Base-by-base conservation (phyloP, 2,797 vertebrate species). In the Apodemus agrarius region DNA sequence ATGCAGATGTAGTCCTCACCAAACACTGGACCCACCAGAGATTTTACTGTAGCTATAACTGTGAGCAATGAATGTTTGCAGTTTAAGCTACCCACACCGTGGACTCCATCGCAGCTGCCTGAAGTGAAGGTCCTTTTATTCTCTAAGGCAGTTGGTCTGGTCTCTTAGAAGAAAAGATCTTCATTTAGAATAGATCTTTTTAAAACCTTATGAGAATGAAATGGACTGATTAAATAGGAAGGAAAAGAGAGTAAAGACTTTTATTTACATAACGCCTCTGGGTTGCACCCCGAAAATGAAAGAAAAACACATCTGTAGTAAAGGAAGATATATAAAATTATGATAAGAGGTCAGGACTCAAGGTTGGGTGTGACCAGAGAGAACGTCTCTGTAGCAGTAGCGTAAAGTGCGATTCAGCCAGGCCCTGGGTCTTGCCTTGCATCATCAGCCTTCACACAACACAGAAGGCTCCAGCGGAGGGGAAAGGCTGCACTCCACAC, bases 211-310 rank as follows among this genome's bases (percentile, higher is more conserved):
- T 82, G 37, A 61, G n/a, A 1, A 8, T 40, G 19, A 92, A 92
- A 69, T 12, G n/a, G 3, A 12, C 52, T 72, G 31, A 86, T 79
- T 78, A 52, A 54, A 52, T 72, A 24, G 17, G n/a, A 49, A 17
- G 85, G 24, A 79, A 92, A 74, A 37, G 37, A 89, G 21, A 92
- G 52, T 37, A 81, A 76, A 88, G 43, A 34, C 75, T 95, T 69
- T 84, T 84, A 74, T 79, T 79, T 72, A 65, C 59, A 49, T 87
- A 61, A 92, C 37, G 65, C 78, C 3, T 54, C 3, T 87, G n/a
- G 40, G 34, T 43, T 84, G 63, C 61, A 52, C 12, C 16, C 6
- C 80, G 34, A 57, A 74, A 40, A 49, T 61, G 82, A 67, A 76
- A 89, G 40, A 37, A 52, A 16, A 92, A 87, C 63, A 75, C 40